Percentiles rank a stretch among this genome's conserved stretches.
phyloP scores from a whole-genome alignment of 1,140 invertebrate species.

The Bombus waltoni region DNA sequence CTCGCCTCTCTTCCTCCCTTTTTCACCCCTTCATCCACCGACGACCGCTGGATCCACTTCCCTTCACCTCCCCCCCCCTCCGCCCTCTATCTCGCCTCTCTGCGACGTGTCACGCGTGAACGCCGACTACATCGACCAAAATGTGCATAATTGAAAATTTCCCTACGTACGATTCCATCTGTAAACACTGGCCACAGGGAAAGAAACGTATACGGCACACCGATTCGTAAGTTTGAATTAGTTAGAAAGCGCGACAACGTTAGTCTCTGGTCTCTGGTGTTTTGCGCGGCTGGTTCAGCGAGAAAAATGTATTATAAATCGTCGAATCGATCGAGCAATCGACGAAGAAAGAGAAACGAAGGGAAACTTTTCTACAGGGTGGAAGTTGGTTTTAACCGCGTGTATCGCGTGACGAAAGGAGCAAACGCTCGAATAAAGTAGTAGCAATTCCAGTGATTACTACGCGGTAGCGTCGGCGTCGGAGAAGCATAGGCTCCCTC shows the following conservation, averaged over 20 bases:
- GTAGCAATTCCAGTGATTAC: background rate
- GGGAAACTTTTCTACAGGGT: background rate
- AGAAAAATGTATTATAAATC: background rate
- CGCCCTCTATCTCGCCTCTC: background rate
- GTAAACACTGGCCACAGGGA: too few species aligned
- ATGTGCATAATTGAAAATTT: constrained; percentile 69
- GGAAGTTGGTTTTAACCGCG: background rate
- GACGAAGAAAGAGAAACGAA: background rate
- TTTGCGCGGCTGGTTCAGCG: background rate
- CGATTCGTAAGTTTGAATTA: background rate
- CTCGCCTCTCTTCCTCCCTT: background rate
- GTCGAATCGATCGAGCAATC: background rate
- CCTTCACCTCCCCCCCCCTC: background rate
- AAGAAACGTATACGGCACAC: background rate
- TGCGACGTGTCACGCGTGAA: constrained; percentile 23
- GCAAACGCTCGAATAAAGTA: background rate
- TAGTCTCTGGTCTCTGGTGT: too few species aligned
- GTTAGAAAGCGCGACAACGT: too few species aligned
- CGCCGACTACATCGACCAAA: constrained; percentile 39
- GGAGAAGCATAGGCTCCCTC: background rate
- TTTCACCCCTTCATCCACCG: background rate
- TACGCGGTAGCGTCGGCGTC: background rate
- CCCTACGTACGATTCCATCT: background rate
- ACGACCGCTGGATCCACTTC: background rate
- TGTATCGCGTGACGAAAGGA: background rate